phyloP scores from a whole-genome alignment of 2,113 vertebrate genomes.

The Trichechus manatus region DNA sequence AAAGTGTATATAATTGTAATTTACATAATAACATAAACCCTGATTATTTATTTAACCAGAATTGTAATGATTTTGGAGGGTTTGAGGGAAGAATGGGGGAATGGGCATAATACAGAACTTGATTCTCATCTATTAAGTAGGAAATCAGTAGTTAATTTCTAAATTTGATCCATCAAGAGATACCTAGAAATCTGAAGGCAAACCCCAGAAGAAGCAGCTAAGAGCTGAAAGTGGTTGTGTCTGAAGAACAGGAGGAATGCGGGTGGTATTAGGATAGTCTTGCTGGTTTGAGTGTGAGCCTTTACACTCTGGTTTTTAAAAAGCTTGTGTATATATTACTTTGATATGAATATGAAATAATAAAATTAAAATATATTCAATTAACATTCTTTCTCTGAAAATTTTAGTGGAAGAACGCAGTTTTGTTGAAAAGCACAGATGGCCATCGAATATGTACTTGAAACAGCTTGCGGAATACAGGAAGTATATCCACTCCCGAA shows the following conservation, averaged over 20 bases:
- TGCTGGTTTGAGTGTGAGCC: neutral
- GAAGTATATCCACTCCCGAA: conserved; percentile 94
- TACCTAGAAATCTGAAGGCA: neutral
- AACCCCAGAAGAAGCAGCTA: neutral
- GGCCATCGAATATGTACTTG: conserved; percentile 96
- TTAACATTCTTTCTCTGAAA: conserved; percentile 69
- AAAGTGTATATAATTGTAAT: neutral
- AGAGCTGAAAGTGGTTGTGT: neutral
- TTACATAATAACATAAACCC: neutral
- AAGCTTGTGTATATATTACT: neutral
- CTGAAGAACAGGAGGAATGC: neutral
- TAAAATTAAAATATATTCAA: conserved; percentile 24
- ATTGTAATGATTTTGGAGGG: neutral
- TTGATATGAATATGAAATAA: neutral
- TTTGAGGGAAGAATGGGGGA: neutral
- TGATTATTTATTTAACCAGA: neutral
- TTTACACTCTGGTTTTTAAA: neutral
- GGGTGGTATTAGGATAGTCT: no score
- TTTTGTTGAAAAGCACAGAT: conserved; percentile 95
- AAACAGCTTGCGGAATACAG: conserved; percentile 98
- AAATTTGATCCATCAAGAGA: neutral
- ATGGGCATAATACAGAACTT: neutral
- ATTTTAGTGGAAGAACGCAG: conserved; percentile 94
- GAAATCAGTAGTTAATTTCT: neutral
- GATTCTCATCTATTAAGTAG: neutral